phyloP scores from a whole-genome alignment of 2,888 invertebrate genomes.

The Anorthoa munda region DNA sequence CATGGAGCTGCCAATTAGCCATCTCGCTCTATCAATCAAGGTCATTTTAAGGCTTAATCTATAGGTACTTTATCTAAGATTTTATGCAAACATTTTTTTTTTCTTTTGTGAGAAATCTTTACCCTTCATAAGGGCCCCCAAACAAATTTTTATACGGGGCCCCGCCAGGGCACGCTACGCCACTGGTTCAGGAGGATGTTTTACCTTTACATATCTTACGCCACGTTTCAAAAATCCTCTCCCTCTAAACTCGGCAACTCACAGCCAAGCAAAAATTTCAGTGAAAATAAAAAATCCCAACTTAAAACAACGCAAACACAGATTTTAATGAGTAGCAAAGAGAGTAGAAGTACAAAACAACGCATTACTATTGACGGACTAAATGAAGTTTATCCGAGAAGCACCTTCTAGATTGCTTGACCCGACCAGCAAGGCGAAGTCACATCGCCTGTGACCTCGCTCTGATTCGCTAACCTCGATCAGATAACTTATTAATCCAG shows the following conservation, averaged over 20 bases:
- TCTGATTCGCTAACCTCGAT: conserved; percentile 12
- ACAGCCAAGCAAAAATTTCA: background rate
- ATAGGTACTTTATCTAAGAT: too few species aligned
- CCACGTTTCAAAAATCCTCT: background rate
- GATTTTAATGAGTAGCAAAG: conserved; percentile 66
- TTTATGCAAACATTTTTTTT: too few species aligned
- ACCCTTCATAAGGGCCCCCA: too few species aligned
- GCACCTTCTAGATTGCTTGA: conserved; percentile 31
- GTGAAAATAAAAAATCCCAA: conserved; percentile 14
- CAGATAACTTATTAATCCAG: conserved; percentile 33
- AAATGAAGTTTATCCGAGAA: conserved; percentile 57
- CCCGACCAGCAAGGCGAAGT: conserved; percentile 29
- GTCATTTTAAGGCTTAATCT: too few species aligned
- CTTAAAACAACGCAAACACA: conserved; percentile 21
- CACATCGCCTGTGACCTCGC: conserved; percentile 14
- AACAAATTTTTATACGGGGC: too few species aligned
- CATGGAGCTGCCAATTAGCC: too few species aligned
- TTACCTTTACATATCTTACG: too few species aligned
- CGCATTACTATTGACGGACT: conserved; percentile 61
- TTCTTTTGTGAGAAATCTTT: too few species aligned
- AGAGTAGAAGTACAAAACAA: conserved; percentile 52
- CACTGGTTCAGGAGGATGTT: too few species aligned
- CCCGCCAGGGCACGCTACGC: too few species aligned
- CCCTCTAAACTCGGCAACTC: background rate
- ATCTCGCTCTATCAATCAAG: too few species aligned